Conservation (phyloP, 2,888 invertebrate species). For the Rhodophaea formosa region DNA sequence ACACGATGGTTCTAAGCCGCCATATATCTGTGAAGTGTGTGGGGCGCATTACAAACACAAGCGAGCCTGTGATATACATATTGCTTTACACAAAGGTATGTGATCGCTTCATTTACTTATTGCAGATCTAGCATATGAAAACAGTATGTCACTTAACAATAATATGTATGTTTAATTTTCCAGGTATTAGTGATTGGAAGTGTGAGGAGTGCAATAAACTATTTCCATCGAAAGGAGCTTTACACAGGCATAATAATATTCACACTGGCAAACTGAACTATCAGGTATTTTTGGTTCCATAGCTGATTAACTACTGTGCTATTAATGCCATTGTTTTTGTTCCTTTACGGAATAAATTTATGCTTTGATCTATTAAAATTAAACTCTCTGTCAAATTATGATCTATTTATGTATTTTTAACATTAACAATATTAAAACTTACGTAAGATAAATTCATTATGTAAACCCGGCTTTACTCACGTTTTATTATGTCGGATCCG, state of each 20-base stretch:
- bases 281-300: conserved; percentile 65
- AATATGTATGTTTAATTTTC: conserved; percentile 19
- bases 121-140: too few relatives aligned
- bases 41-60: conserved; percentile 84
- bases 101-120: not conserved
- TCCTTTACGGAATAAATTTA: too few relatives aligned
- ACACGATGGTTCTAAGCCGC: conserved; percentile 71
- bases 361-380: too few relatives aligned
- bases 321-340: too few relatives aligned
- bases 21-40: conserved; percentile 80
- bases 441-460: too few relatives aligned
- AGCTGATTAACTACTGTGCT: too few relatives aligned
- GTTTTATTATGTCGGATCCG: too few relatives aligned
- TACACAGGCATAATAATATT: conserved; percentile 82
- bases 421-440: too few relatives aligned
- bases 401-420: too few relatives aligned
- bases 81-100: conserved; percentile 79
- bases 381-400: too few relatives aligned
- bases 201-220: conserved; percentile 82
- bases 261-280: conserved; percentile 83
- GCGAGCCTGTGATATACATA: conserved; percentile 82
- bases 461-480: too few relatives aligned
- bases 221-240: conserved; percentile 83
- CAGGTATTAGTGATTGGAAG: conserved; percentile 82
- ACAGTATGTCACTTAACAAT: too few relatives aligned